Evolutionary conservation across 2,888 invertebrate genomes (phyloP).

Genomic region (Acleris sparsana): DNA sequence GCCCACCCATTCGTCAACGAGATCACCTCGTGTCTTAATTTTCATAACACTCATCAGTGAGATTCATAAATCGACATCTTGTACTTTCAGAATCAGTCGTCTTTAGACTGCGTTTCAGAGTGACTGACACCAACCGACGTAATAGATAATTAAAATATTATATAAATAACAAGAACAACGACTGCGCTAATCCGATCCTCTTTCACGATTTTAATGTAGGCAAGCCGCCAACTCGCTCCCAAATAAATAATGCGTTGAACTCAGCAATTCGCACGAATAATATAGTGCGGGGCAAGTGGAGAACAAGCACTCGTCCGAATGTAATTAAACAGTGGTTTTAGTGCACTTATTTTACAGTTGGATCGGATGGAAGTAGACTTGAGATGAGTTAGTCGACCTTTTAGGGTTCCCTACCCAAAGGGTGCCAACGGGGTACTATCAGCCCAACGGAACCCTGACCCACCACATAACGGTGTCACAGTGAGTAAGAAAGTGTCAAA

Average conservation of each 20-base stretch:
- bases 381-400: too few species aligned
- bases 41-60: too few species aligned
- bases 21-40: too few species aligned
- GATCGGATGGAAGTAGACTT: too few species aligned
- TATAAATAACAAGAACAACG: conserved; percentile 10
- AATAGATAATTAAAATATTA: neutral
- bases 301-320: neutral
- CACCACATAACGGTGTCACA: too few species aligned
- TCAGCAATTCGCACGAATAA: conserved; percentile 12
- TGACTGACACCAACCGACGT: neutral
- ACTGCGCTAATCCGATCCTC: conserved; percentile 5
- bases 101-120: neutral
- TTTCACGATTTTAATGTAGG: conserved; percentile 10
- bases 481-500: too few species aligned
- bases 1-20: too few species aligned
- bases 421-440: too few species aligned
- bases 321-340: neutral
- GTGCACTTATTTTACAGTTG: neutral
- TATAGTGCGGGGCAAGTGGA: conserved; percentile 3
- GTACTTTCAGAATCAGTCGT: too few species aligned
- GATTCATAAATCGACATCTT: too few species aligned
- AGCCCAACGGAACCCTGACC: too few species aligned
- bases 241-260: conserved; percentile 15
- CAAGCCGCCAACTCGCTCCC: conserved; percentile 12
- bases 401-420: too few species aligned